Base-by-base conservation (phyloP, 1,140 invertebrate species). In the Theocolax elegans region DNA sequence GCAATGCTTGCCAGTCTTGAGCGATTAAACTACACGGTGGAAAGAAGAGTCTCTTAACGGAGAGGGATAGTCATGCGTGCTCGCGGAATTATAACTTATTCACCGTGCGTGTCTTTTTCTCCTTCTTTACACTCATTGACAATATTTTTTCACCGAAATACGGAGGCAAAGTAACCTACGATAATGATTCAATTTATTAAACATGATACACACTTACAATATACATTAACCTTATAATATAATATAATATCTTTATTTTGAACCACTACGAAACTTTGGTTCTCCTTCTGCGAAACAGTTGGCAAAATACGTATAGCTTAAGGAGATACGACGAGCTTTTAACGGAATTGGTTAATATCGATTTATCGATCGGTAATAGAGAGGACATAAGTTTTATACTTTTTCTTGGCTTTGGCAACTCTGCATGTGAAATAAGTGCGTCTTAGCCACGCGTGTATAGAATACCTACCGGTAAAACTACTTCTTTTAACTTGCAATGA, bases 351-450 rank as follows among this genome's bases (percentile, higher is more conserved):
- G 60, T 44, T n/a, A 35, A 21, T 12, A 49, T 63, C 54, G 54
- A 58, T 58, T 58, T 58, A 58, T 58, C 60, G 60, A 63, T 63
- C 21, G 3, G 60, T 10, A n/a, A 51, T 19, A 51, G 27, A 13
- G 12, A 9, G 17, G 42, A 59, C 42, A 67, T 35, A 56, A 56
- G 51, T 56, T 54, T 19, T n/a, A n/a, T n/a, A n/a, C n/a, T n/a
- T n/a, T n/a, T n/a, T n/a, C 53, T 21, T 17, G 31, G 44, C 58
- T 62, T 62, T 21, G 38, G 58, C 19, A 31, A 62, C 58, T 38
- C 12, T 38, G 29, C 29, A 17, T 4, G 21, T 8, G 21, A 53
- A 51, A 17, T 12, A 38, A 65, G 44, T 49, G 35, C 56, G 15
- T 46, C n/a, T n/a, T n/a, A n/a, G n/a, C n/a, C n/a, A n/a, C n/a